phyloP scores from a whole-genome alignment of 2,113 vertebrate species.

The Myocastor coypus region DNA sequence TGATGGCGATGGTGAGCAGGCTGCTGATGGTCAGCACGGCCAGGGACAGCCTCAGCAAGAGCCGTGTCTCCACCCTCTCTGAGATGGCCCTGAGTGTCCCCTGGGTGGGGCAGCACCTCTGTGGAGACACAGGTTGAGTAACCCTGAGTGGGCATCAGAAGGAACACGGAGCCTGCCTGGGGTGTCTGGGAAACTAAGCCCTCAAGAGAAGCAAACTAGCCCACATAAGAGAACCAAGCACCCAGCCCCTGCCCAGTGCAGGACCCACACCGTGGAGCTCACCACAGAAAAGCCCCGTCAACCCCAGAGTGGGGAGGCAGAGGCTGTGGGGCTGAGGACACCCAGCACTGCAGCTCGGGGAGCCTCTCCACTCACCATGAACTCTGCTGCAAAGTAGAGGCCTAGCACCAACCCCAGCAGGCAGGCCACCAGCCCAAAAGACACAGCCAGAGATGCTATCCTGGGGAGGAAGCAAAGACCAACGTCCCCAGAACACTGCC shows the following conservation, averaged over 20 bases:
- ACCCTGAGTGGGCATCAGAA: rapidly evolving
- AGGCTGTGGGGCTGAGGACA: background rate
- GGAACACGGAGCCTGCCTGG: background rate
- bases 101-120: slow-evolving; percentile 90
- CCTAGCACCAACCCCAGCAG: slow-evolving; percentile 89
- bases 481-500: no score
- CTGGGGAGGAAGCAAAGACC: slow-evolving; percentile 81
- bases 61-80: slow-evolving; percentile 91
- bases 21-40: slow-evolving; percentile 89
- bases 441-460: slow-evolving; percentile 85
- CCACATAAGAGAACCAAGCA: no score
- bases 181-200: background rate
- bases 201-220: background rate
- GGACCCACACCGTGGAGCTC: background rate
- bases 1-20: slow-evolving; percentile 90
- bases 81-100: slow-evolving; percentile 88
- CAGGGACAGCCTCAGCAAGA: slow-evolving; percentile 92
- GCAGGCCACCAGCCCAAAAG: slow-evolving; percentile 90
- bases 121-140: background rate
- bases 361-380: slow-evolving; percentile 89
- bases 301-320: no score
- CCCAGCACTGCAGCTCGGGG: background rate
- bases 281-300: background rate
- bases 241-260: background rate
- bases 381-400: slow-evolving; percentile 92